phyloP scores from a whole-genome alignment of 2,888 invertebrate genomes.

The Polietes domitor region DNA sequence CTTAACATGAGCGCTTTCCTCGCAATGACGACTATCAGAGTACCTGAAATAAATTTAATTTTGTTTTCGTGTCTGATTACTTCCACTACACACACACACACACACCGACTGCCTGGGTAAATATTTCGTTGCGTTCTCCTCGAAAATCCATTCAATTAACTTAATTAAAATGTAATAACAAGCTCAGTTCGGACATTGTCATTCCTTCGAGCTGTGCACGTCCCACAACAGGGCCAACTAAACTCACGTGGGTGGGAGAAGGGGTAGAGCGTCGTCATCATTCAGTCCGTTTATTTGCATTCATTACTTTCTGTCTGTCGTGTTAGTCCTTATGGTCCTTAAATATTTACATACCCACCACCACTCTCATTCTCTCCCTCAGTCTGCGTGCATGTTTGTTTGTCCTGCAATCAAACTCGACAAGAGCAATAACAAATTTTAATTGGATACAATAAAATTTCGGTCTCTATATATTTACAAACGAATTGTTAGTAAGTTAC shows the following conservation, averaged over 20 bases:
- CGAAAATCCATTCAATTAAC: conserved; percentile 77
- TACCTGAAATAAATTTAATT: background rate
- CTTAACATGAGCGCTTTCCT: too few relatives aligned
- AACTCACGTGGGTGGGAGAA: too few relatives aligned
- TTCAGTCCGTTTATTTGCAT: background rate
- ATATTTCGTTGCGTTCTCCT: background rate
- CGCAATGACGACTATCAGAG: too few relatives aligned
- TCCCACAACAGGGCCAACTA: background rate
- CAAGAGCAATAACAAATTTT: background rate
- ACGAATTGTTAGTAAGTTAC: background rate
- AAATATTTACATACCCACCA: background rate
- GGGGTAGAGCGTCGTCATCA: background rate
- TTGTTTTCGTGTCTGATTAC: background rate
- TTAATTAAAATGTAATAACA: conserved; percentile 80
- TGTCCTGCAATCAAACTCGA: background rate
- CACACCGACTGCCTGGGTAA: background rate
- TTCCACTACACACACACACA: too few relatives aligned
- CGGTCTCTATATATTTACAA: background rate
- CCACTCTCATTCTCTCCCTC: background rate
- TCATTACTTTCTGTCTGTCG: background rate
- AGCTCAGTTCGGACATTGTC: conserved; percentile 49
- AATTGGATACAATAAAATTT: conserved; percentile 4
- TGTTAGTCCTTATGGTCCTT: background rate
- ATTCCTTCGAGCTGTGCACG: background rate
- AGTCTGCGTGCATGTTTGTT: background rate